Conservation (phyloP, 2,888 invertebrate genomes). For the Drosophila quinaria region DNA sequence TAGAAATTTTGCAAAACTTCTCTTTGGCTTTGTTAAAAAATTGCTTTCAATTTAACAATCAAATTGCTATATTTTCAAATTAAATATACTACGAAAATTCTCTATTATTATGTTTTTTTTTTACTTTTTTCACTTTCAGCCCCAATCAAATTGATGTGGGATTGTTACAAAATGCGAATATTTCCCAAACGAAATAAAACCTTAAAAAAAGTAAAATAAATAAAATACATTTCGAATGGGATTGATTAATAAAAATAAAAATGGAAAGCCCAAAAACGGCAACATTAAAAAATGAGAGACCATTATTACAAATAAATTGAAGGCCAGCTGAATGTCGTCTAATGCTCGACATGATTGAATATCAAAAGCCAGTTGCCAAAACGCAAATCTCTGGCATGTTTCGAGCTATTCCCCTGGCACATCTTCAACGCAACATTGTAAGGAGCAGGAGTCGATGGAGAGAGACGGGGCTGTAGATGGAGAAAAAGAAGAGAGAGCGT, state of each 20-base stretch:
- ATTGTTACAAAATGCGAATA: slow-evolving; percentile 32
- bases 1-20: not conserved
- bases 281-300: slow-evolving; percentile 69
- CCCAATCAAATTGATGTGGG: slow-evolving; percentile 60
- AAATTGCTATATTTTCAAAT: slow-evolving; percentile 27
- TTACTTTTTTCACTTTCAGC: slow-evolving; percentile 2
- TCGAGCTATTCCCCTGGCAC: slow-evolving; percentile 37
- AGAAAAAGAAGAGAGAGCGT: not conserved
- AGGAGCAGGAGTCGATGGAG: not conserved
- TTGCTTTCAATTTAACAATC: slow-evolving; percentile 27
- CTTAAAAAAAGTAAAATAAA: slow-evolving; percentile 37
- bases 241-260: slow-evolving; percentile 55
- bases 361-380: slow-evolving; percentile 75
- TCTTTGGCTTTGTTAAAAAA: not conserved
- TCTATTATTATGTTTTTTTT: slow-evolving; percentile 26
- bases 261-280: slow-evolving; percentile 37
- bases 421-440: slow-evolving; percentile 35
- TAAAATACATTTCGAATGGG: slow-evolving; percentile 46
- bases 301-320: slow-evolving; percentile 75
- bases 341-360: slow-evolving; percentile 73
- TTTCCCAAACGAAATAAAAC: slow-evolving; percentile 45
- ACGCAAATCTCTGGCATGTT: slow-evolving; percentile 78
- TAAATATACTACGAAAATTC: slow-evolving; percentile 31
- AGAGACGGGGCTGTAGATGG: not conserved
- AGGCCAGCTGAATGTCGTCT: slow-evolving; percentile 59